Evolutionary conservation across 1,140 invertebrate species (phyloP), one percentile per base, ranked within the genome.

Genomic region (Ctenoplectra terminalis): DNA sequence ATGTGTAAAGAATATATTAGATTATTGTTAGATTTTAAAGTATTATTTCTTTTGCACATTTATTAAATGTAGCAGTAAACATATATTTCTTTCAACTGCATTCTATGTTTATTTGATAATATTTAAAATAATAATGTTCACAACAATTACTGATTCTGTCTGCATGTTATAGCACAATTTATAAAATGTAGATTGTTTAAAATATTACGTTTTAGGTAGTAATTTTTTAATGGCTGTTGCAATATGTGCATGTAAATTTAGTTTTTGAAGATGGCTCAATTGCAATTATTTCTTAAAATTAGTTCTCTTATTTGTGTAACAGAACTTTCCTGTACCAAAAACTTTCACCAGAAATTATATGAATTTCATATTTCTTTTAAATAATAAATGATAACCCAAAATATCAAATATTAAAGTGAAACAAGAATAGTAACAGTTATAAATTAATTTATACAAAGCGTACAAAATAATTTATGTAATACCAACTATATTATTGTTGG

Each of bases 101-200:
- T 67, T 78, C 43, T 75, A 63, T 77, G 63, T 78, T 56, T 64
- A 64, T 73, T 61, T 69, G 66, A 84, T 69, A 87, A 84, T 72
- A 54, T 85, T 71, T 43, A 26, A 50, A 46, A 64, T 79, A 87
- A 56, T 54, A 82, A 63, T 73, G 71, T 67, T 64, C 69, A 67
- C 60, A 46, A 66, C 85, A 43, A 69, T 82, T 84, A 77, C 81
- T 56, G 72, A 84, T 87, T 86, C 66, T 88, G 66, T 87, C 87
- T 91, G 90, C 90, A 91, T 91, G 90, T 84, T 63, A 80, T 83
- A 70, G 85, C 85, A 87, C 82, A 87, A 46, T 78, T 76, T 64
- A 74, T 71, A 52, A 74, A 81, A 73, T 29, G 86, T 87, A 87
- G 86, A 83, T 64, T 64, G 40, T 83, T 60, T 50, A 66, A 85